These are phyloP conservation scores for Plodia interpunctella DNA, from an alignment of 1,140 invertebrate species.

Conservation along the genomic window DNA sequence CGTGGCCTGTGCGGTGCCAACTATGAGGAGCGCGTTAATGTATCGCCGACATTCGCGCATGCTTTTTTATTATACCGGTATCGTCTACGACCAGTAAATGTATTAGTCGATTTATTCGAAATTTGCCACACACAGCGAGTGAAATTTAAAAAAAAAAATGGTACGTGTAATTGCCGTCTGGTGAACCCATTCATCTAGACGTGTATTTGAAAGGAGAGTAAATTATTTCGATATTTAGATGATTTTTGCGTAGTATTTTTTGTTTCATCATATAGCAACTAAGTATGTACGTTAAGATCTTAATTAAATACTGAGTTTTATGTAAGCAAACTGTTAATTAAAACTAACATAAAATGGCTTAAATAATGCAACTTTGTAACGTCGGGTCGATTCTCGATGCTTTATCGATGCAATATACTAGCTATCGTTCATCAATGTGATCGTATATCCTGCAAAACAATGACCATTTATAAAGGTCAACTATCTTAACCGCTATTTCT, in stretches of 20 bases:
- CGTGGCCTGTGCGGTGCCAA: slow-evolving; percentile 64
- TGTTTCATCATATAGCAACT: neutral
- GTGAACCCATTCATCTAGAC: neutral
- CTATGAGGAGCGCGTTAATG: slow-evolving; percentile 73
- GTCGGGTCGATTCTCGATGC: neutral
- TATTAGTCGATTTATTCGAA: slow-evolving; percentile 52
- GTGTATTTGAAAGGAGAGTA: neutral
- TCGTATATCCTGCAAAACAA: neutral
- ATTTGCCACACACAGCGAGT: slow-evolving; percentile 47
- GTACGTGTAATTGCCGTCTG: neutral
- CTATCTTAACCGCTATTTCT: neutral
- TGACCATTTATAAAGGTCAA: slow-evolving; percentile 2
- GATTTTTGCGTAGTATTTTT: neutral
- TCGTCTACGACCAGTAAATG: slow-evolving; percentile 39
- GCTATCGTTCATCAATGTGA: neutral
- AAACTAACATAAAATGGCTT: neutral
- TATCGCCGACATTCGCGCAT: slow-evolving; percentile 52
- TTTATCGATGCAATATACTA: neutral
- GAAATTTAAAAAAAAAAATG: slow-evolving; percentile 5
- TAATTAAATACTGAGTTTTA: too few species aligned
- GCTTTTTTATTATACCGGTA: slow-evolving; percentile 55
- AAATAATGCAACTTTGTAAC: neutral
- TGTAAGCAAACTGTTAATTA: neutral
- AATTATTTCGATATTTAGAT: neutral
- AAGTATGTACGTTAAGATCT: too few species aligned